A percentile compares a stretch with the other conserved stretches of the same genome.
These are phyloP conservation scores for Bucco capensis DNA, from an alignment of 2,113 vertebrate species.

Conservation along the genomic window DNA sequence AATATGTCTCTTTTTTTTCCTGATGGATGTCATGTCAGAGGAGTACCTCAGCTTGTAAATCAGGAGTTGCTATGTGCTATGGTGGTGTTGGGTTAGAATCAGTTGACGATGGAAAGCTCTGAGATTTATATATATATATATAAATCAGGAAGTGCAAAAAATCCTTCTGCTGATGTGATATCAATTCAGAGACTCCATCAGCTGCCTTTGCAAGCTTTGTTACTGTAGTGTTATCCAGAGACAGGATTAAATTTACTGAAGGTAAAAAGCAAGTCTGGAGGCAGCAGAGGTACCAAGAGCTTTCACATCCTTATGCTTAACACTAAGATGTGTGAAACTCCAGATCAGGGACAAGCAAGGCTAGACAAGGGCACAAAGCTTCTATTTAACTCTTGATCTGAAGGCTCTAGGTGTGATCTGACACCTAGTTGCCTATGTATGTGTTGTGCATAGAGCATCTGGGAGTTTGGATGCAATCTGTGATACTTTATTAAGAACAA, in stretches of 20 bases:
- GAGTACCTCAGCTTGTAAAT: background rate
- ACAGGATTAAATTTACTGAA: background rate
- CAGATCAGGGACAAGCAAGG: background rate
- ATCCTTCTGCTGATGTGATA: background rate
- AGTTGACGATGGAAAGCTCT: background rate
- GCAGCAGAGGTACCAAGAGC: background rate
- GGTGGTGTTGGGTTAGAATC: background rate
- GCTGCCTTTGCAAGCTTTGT: background rate
- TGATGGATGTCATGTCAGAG: background rate
- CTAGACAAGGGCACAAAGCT: background rate
- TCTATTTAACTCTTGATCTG: background rate
- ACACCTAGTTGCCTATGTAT: accelerated
- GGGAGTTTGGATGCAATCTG: background rate
- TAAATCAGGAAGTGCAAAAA: background rate
- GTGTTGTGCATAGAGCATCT: accelerated
- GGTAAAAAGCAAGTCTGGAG: background rate
- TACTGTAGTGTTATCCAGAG: background rate
- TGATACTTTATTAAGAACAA: background rate
- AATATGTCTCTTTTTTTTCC: background rate
- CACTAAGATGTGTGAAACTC: background rate
- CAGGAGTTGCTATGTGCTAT: background rate
- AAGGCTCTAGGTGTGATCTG: background rate
- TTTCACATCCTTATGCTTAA: background rate
- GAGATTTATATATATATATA: too few relatives aligned
- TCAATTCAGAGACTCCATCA: background rate